phyloP scores from a whole-genome alignment of 2,888 invertebrate species.

The Oligia fasciuncula region DNA sequence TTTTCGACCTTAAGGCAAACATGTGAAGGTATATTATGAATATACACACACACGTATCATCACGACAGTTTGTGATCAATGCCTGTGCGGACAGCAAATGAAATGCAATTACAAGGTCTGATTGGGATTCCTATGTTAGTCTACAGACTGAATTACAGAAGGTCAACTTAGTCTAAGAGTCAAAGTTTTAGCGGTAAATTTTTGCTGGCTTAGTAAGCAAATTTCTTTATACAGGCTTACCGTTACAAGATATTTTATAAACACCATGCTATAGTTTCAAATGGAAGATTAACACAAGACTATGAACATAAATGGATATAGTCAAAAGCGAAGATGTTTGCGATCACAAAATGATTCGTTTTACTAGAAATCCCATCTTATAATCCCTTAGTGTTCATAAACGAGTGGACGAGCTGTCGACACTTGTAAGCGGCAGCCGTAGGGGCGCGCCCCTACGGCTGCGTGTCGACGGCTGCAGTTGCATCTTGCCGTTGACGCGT shows the following conservation, averaged over 20 bases:
- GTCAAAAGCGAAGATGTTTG: neutral
- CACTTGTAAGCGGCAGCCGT: no score
- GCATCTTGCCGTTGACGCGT: no score
- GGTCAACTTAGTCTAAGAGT: neutral
- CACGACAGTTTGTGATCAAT: constrained; percentile 13
- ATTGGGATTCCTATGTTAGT: constrained; percentile 31
- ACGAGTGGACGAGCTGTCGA: no score
- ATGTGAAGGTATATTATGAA: constrained; percentile 1
- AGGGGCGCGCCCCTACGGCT: no score
- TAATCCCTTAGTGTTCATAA: no score
- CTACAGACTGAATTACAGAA: constrained; percentile 8
- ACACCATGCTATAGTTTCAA: no score
- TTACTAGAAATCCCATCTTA: neutral
- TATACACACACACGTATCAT: neutral
- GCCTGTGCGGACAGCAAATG: constrained; percentile 34
- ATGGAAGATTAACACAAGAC: neutral
- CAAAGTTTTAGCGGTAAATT: neutral
- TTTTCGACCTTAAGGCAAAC: constrained; percentile 6
- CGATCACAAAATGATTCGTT: neutral
- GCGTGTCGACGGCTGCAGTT: no score
- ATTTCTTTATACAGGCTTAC: no score
- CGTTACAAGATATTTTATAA: neutral
- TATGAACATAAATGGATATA: neutral
- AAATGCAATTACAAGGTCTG: constrained; percentile 45
- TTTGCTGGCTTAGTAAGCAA: neutral